These are phyloP conservation scores for Meandrina meandrites DNA, from an alignment of 92 coral and sea anemone genomes.

Conservation along the genomic window DNA sequence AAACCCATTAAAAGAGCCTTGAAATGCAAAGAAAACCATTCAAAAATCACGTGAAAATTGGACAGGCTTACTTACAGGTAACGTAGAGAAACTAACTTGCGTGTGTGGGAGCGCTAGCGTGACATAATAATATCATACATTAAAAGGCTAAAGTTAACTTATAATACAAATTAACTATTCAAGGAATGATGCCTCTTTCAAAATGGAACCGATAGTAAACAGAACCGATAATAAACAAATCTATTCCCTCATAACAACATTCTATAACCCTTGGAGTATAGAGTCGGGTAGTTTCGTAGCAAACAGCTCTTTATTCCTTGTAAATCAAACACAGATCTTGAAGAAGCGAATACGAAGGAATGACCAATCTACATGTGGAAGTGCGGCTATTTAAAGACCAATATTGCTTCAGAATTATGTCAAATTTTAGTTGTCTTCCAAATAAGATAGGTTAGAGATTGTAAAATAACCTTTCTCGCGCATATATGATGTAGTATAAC, in stretches of 20 bases:
- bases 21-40: neutral
- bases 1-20: neutral
- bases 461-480: no score
- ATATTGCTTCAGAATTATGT: neutral
- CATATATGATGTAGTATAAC: neutral
- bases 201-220: neutral
- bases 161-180: neutral
- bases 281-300: neutral
- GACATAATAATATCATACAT: neutral
- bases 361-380: neutral
- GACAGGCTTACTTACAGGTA: slow-evolving; percentile 18
- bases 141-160: neutral
- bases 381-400: slow-evolving; percentile 11
- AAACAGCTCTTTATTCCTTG: neutral
- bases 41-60: neutral
- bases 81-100: slow-evolving; percentile 4
- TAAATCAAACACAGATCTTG: slow-evolving; percentile 3
- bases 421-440: neutral
- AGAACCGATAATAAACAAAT: neutral
- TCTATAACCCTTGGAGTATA: neutral
- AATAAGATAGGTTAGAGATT: neutral
- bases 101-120: neutral
- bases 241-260: neutral
- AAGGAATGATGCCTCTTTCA: neutral
- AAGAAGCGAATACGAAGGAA: neutral